Evolutionary conservation across 1,140 invertebrate species (phyloP).

Genomic region (Manduca sexta): DNA sequence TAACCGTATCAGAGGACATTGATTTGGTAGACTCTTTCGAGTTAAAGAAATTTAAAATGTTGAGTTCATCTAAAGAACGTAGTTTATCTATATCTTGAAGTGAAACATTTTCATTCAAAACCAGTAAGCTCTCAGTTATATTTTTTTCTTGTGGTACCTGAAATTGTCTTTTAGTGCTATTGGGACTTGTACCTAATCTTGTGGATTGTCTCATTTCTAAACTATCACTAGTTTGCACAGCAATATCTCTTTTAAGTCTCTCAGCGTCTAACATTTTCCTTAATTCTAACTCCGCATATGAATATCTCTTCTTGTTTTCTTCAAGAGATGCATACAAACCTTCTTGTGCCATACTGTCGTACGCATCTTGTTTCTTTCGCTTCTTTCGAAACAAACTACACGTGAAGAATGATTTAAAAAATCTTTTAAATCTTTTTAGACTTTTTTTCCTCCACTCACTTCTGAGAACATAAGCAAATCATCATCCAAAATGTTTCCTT

Average conservation of each 20-base stretch:
- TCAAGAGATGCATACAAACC: not conserved
- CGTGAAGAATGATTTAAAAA: conserved; percentile 13
- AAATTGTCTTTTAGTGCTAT: not conserved
- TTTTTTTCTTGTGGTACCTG: not conserved
- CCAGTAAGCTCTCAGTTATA: not conserved
- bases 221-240: conserved; percentile 46
- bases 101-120: not conserved
- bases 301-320: conserved; percentile 23
- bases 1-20: not conserved
- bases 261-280: conserved; percentile 16
- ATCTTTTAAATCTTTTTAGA: conserved; percentile 1
- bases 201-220: conserved; percentile 27
- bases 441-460: conserved; percentile 6
- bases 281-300: conserved; percentile 45
- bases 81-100: not conserved
- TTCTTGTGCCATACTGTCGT: not conserved
- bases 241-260: conserved; percentile 14
- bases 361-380: conserved; percentile 3
- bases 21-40: conserved; percentile 8
- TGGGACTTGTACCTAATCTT: not conserved
- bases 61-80: conserved; percentile 14
- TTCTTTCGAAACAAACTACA: conserved; percentile 13
- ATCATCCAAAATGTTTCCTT: conserved; percentile 18
- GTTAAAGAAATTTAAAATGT: conserved; percentile 24
- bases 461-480: conserved; percentile 18